phyloP scores from a whole-genome alignment of 1,140 invertebrate species.

The Aphis craccivora region DNA sequence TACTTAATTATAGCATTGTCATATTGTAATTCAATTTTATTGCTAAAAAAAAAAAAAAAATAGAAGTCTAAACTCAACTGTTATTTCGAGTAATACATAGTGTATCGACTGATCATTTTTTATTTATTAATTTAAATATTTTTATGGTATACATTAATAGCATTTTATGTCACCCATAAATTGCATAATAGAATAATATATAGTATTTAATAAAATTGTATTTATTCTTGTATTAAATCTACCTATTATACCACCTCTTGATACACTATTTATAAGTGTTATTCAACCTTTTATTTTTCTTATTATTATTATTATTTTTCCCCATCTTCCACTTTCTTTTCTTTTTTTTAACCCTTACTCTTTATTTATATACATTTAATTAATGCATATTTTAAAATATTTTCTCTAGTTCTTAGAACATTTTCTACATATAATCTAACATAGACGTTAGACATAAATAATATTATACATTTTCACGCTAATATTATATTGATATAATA shows the following conservation, averaged over 20 bases:
- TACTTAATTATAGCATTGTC: not conserved
- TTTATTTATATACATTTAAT: not conserved
- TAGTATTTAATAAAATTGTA: too few species aligned
- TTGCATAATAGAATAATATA: too few species aligned
- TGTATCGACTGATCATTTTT: too few species aligned
- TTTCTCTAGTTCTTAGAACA: not conserved
- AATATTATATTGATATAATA: not conserved
- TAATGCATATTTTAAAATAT: not conserved
- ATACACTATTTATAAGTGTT: not conserved
- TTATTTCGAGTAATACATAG: too few species aligned
- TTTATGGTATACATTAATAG: not conserved
- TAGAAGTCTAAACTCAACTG: too few species aligned
- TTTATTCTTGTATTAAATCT: too few species aligned
- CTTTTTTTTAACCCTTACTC: not conserved
- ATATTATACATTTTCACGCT: not conserved
- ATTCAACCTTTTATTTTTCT: not conserved
- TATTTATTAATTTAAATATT: not conserved
- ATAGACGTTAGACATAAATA: not conserved
- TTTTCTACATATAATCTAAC: not conserved
- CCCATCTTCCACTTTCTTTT: not conserved
- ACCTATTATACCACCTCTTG: not conserved
- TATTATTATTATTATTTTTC: not conserved
- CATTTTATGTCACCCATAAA: too few species aligned
- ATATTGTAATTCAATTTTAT: not conserved
- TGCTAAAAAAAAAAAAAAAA: too few species aligned